Base-by-base conservation (phyloP, 1,140 invertebrate genomes). In the Tetragonula clypearis region DNA sequence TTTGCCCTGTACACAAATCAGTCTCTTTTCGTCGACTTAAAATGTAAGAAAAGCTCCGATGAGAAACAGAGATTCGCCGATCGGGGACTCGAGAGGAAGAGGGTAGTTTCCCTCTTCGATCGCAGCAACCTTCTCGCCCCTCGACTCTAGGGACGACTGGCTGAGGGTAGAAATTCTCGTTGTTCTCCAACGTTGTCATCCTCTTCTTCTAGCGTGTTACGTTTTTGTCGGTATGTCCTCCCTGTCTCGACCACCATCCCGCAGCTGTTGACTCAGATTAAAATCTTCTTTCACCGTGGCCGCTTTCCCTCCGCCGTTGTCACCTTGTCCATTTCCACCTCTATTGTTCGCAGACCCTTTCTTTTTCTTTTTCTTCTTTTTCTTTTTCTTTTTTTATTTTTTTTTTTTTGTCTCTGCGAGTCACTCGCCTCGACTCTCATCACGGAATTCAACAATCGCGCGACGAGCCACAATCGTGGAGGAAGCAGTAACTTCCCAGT, bases 1-100 rank as follows among this genome's bases (percentile, higher is more conserved):
- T 94, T 93, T 92, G 93, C 91, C 88, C 90, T 88, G 79, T 75
- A 74, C 75, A 82, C 80, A 87, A 87, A 79, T 88, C 88, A 80
- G 72, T 84, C 72, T 81, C 56, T 85, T 73, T 71, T 62, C 80
- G 58, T 73, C 60, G 60, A 88, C 62, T 82, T 87, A 85, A 86
- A 62, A 56, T n/a, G 80, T 78, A 80, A 83, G 79, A 86, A 80
- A 81, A 82, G 86, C 80, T 83, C 60, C 76, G 80, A 71, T 72
- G 79, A 49, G 41, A 81, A 87, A 80, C 84, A 73, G 65, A 79
- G 85, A 88, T 85, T 71, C 83, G 35, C 65, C 56, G 85, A 84
- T 81, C n/a, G 30, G 56, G 81, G 74, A n/a, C 35, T 41, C 49
- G 69, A 81, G 83, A 76, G 73, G 87, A 85, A 71, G 58, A 84